Percentiles rank a stretch among this genome's conserved stretches.
These are phyloP conservation scores for Macaria liturata DNA, from an alignment of 2,888 invertebrate genomes.

Conservation along the genomic window DNA sequence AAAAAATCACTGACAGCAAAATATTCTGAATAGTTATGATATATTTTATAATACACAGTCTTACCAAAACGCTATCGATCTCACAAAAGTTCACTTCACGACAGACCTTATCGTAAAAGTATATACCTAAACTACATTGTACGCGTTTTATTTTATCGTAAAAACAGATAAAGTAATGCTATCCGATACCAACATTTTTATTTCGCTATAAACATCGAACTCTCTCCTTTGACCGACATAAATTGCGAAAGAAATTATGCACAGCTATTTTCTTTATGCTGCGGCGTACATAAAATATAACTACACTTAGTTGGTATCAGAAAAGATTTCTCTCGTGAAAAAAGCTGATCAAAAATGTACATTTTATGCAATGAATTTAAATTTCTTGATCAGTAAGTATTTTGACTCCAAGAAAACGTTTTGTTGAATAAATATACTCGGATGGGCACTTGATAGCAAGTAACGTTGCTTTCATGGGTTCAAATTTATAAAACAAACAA, in stretches of 20 bases:
- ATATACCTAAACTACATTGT: conserved; percentile 1
- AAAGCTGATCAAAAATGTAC: too few species aligned
- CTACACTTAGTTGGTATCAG: too few species aligned
- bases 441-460: too few species aligned
- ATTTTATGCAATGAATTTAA: too few species aligned
- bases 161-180: conserved; percentile 6
- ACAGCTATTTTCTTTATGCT: conserved; percentile 5
- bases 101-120: conserved; percentile 13
- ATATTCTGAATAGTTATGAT: too few species aligned
- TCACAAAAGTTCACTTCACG: conserved; percentile 6
- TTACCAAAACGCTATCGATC: conserved; percentile 2
- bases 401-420: too few species aligned
- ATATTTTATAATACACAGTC: neutral
- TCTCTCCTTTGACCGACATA: conserved; percentile 8
- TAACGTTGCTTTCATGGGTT: too few species aligned
- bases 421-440: too few species aligned
- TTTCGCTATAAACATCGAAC: conserved; percentile 8
- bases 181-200: conserved; percentile 8
- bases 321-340: too few species aligned
- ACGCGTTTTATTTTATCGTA: neutral
- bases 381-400: too few species aligned
- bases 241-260: conserved; percentile 13
- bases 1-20: too few species aligned
- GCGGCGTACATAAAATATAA: neutral
- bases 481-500: too few species aligned